A percentile compares a stretch with the other conserved stretches of the same genome.
These are phyloP conservation scores for Kobus ellipsiprymnus DNA, from an alignment of 2,113 vertebrate genomes.

Conservation along the genomic window DNA sequence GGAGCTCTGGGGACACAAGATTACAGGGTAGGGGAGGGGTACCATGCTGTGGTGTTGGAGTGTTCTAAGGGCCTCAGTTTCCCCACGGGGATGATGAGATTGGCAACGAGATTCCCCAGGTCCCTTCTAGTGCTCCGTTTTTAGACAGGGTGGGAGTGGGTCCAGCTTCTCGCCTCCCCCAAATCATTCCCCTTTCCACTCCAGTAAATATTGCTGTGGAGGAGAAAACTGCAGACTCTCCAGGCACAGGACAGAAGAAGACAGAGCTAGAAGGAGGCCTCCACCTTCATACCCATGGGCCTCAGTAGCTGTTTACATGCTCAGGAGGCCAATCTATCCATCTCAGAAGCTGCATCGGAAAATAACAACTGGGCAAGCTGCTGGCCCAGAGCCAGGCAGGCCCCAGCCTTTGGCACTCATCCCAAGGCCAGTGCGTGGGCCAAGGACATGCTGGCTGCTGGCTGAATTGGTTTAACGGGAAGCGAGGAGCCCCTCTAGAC, in stretches of 20 bases:
- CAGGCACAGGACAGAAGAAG: not conserved
- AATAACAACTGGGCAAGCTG: conserved; percentile 42
- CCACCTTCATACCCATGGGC: not conserved
- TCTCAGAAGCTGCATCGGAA: conserved; percentile 14
- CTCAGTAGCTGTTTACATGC: not conserved
- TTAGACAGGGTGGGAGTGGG: not conserved
- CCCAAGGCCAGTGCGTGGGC: not conserved
- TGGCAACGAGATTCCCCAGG: not conserved
- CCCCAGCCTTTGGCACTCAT: not conserved
- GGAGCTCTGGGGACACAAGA: not conserved
- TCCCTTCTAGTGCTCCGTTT: not conserved
- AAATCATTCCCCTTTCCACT: rapidly evolving
- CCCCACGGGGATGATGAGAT: not conserved
- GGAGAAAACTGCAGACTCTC: not conserved
- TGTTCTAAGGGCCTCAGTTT: not conserved
- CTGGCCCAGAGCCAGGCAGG: not conserved
- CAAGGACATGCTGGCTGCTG: not conserved
- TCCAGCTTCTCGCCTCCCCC: not conserved
- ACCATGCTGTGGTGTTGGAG: not conserved
- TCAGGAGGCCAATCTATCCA: not conserved
- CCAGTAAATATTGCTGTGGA: rapidly evolving
- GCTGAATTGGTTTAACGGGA: not conserved
- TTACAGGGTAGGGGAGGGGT: not conserved
- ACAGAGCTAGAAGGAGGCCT: not conserved
- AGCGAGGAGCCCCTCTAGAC: not conserved